Percentiles rank a stretch among this genome's conserved stretches.
Evolutionary conservation across 2,113 vertebrate genomes (phyloP).

Genomic region (Calyptomena viridis): DNA sequence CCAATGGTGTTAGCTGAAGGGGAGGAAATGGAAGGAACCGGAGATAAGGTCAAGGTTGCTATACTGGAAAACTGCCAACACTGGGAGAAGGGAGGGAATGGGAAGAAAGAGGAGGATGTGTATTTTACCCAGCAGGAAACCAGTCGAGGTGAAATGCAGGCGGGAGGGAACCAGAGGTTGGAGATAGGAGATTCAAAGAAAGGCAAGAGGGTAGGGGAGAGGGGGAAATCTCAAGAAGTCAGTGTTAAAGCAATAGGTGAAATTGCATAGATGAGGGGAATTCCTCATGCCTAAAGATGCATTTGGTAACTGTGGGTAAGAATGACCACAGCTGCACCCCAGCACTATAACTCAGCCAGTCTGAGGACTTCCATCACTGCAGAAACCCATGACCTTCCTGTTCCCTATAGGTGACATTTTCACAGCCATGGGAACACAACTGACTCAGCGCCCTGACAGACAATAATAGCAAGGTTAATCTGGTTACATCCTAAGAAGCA

Average conservation of each 20-base stretch:
- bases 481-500: neutral
- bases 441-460: constrained; percentile 1
- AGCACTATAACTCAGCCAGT: neutral
- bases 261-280: neutral
- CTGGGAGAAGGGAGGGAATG: neutral
- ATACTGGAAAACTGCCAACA: constrained; percentile 36
- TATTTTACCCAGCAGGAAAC: constrained; percentile 29
- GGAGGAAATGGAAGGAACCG: constrained; percentile 33
- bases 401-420: neutral
- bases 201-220: neutral
- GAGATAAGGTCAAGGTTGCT: constrained; percentile 37
- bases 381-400: neutral
- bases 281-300: neutral
- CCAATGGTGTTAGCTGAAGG: neutral
- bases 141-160: neutral
- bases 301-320: neutral
- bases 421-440: neutral
- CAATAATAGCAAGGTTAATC: constrained; percentile 28
- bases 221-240: neutral
- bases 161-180: neutral
- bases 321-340: neutral
- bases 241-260: neutral
- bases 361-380: neutral
- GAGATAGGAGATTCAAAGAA: neutral
- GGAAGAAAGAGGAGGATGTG: constrained; percentile 34